Conservation (phyloP, 1,140 invertebrate genomes). For the Hyphantria cunea region DNA sequence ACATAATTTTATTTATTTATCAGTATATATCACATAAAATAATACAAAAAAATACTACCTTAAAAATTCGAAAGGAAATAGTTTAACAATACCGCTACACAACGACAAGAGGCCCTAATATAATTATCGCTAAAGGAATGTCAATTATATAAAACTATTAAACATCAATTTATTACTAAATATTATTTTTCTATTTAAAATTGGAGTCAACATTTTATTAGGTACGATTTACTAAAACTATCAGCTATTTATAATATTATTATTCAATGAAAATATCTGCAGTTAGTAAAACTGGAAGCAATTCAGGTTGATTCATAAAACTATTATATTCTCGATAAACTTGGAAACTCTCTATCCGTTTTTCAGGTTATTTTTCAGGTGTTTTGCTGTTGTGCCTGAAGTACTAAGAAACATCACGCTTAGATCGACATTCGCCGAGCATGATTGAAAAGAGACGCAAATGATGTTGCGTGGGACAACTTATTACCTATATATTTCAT, state of each 20-base stretch:
- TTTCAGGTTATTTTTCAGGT: too few species aligned
- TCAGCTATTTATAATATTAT: conserved; percentile 5
- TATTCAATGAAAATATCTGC: not conserved
- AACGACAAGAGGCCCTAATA: conserved; percentile 13
- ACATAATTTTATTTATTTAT: not conserved
- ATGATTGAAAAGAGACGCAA: too few species aligned
- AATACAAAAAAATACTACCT: not conserved
- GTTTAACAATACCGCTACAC: not conserved
- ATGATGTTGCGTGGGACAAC: too few species aligned
- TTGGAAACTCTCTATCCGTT: not conserved
- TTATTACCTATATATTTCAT: too few species aligned
- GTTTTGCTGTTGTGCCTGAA: too few species aligned
- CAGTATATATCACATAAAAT: not conserved
- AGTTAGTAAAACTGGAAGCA: not conserved
- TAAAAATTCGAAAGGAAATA: not conserved
- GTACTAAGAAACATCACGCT: too few species aligned
- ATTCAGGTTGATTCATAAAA: not conserved
- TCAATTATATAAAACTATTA: conserved; percentile 17
- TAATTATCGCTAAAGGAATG: conserved; percentile 18
- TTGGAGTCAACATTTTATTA: conserved; percentile 1
- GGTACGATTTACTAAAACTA: conserved; percentile 3
- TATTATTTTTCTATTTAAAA: not conserved
- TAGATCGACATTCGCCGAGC: too few species aligned
- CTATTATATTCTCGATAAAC: not conserved
- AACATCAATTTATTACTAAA: conserved; percentile 3